A percentile compares a stretch with the other conserved stretches of the same genome.
Evolutionary conservation across 2,888 invertebrate species (phyloP).

Genomic region (Antheraea assamensis): DNA sequence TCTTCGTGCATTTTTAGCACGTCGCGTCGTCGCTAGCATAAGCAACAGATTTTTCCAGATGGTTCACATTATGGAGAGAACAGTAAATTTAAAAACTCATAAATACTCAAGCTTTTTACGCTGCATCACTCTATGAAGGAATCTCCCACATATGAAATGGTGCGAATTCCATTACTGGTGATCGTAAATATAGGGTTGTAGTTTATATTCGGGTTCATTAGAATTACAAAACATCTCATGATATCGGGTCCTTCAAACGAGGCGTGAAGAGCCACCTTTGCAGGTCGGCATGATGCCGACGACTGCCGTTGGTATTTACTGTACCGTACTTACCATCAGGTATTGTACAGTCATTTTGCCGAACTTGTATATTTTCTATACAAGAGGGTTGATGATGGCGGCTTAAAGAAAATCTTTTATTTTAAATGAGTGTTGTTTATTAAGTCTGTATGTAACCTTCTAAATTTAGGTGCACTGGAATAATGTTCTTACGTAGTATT

Average conservation of each 20-base stretch:
- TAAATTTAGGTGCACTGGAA: not conserved
- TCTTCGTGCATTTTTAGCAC: constrained; percentile 5
- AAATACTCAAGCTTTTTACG: not conserved
- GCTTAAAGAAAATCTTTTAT: not conserved
- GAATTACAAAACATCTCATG: not conserved
- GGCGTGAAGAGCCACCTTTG: too few relatives aligned
- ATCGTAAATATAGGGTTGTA: not conserved
- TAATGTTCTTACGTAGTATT: too few relatives aligned
- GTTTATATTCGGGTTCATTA: not conserved
- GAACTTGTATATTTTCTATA: too few relatives aligned
- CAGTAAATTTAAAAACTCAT: not conserved
- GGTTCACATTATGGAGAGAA: not conserved
- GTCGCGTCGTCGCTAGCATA: not conserved
- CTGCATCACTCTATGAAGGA: not conserved
- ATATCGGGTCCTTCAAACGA: too few relatives aligned
- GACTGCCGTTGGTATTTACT: too few relatives aligned
- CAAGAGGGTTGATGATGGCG: not conserved
- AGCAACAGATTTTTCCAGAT: not conserved
- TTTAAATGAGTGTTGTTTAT: not conserved
- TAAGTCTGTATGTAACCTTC: not conserved
- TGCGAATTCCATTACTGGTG: not conserved
- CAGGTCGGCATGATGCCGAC: too few relatives aligned
- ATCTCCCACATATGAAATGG: not conserved
- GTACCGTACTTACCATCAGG: too few relatives aligned
- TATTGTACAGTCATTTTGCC: too few relatives aligned